Conservation (phyloP, 2,797 vertebrate genomes). For the Clarias fuscus region DNA sequence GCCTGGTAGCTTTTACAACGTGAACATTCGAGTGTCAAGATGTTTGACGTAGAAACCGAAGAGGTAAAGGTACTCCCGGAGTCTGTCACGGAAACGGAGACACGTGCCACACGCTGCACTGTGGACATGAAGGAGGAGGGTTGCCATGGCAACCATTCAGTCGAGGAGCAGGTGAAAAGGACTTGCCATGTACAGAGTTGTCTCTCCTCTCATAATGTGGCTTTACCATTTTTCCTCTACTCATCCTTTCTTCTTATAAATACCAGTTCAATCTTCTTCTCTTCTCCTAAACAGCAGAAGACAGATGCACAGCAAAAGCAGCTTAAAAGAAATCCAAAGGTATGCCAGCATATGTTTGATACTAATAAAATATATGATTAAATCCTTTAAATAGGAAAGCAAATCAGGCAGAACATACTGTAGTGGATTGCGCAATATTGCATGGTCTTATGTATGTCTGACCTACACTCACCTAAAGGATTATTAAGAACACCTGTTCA, state of each 20-base stretch:
- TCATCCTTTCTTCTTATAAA: constrained; percentile 40
- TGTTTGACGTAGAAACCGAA: constrained; percentile 43
- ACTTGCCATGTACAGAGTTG: constrained; percentile 32
- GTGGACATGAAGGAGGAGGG: constrained; percentile 31
- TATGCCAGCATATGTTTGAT: constrained; percentile 60
- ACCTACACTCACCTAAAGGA: background rate
- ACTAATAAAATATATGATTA: background rate
- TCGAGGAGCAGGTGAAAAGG: constrained; percentile 13
- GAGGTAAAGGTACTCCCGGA: constrained; percentile 32
- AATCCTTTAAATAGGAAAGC: background rate
- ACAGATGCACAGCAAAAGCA: constrained; percentile 79
- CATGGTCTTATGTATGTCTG: background rate
- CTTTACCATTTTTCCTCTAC: constrained; percentile 46
- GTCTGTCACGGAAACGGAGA: background rate
- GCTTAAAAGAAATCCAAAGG: constrained; percentile 89
- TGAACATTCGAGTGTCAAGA: constrained; percentile 41
- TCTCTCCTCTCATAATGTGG: constrained; percentile 51
- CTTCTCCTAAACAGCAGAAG: constrained; percentile 69
- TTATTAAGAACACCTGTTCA: too few relatives aligned
- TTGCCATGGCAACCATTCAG: constrained; percentile 8
- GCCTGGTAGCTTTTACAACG: constrained; percentile 26
- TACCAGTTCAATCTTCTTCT: constrained; percentile 37
- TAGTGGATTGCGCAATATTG: background rate
- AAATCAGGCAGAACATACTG: background rate
- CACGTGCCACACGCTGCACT: constrained; percentile 25